Percentiles rank a stretch among this genome's conserved stretches.
Conservation (phyloP, 2,888 invertebrate genomes). For the Athetis lepigone region DNA sequence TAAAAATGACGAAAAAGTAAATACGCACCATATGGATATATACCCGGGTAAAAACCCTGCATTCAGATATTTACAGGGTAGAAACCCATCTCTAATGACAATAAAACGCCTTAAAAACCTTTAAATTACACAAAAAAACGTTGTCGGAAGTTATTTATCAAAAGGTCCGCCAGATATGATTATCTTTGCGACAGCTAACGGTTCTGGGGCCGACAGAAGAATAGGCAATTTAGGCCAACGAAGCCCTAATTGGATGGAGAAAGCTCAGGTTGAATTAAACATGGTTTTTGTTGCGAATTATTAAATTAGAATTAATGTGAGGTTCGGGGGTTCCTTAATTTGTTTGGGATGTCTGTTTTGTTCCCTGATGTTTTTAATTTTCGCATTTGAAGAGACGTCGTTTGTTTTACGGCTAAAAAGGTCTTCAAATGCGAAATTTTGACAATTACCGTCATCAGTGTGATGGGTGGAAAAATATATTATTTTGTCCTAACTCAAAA, state of each 20-base stretch:
- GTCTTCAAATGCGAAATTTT: no score
- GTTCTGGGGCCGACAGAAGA: constrained; percentile 43
- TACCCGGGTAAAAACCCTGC: no score
- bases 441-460: no score
- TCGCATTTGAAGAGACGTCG: neutral
- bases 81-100: no score
- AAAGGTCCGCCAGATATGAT: constrained; percentile 32
- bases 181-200: constrained; percentile 34
- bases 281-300: constrained; percentile 43
- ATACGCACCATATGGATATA: no score
- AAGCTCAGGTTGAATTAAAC: constrained; percentile 46
- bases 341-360: constrained; percentile 15
- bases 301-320: constrained; percentile 53
- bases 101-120: constrained; percentile 28
- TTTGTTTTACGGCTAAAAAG: no score
- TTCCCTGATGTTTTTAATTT: constrained; percentile 11
- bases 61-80: no score
- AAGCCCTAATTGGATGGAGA: constrained; percentile 43
- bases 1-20: no score
- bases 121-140: constrained; percentile 40
- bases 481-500: no score
- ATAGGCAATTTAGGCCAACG: constrained; percentile 43
- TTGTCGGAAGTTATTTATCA: constrained; percentile 50
- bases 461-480: no score
- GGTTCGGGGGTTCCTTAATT: constrained; percentile 23